Conservation (phyloP, 2,797 vertebrate species). For the Dendrocincla fuliginosa region DNA sequence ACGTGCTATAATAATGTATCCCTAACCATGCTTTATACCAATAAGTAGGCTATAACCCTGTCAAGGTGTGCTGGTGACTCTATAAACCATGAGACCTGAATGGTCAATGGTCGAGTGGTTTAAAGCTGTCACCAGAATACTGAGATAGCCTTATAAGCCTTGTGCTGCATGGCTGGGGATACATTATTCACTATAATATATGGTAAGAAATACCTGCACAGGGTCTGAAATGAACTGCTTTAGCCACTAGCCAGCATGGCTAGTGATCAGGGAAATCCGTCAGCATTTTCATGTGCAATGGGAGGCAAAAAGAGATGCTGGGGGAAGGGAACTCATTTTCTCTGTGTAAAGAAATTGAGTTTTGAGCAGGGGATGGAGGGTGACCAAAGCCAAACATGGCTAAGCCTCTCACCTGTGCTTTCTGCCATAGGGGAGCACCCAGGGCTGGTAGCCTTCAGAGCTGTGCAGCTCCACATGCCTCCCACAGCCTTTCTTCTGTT, state of each 20-base stretch:
- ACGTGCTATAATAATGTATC: constrained; percentile 70
- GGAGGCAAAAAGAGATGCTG: neutral
- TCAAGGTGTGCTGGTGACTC: constrained; percentile 74
- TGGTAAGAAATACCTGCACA: constrained; percentile 64
- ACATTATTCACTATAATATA: constrained; percentile 74
- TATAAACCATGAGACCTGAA: constrained; percentile 75
- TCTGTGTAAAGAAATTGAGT: neutral
- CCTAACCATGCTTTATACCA: constrained; percentile 74
- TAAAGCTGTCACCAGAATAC: constrained; percentile 75
- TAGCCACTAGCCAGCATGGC: constrained; percentile 72
- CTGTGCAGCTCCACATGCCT: neutral
- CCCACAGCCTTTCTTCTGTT: neutral
- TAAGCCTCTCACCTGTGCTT: neutral
- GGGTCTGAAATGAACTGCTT: constrained; percentile 69
- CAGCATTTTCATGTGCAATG: constrained; percentile 54
- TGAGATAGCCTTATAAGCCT: constrained; percentile 73
- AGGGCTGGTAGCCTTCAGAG: neutral
- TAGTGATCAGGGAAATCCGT: constrained; percentile 60
- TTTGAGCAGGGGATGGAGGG: neutral
- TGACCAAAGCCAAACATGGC: neutral
- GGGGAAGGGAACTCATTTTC: neutral
- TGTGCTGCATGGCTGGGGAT: constrained; percentile 71
- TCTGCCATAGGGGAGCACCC: neutral
- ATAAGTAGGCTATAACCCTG: constrained; percentile 73
- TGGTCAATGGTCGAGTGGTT: constrained; percentile 75